These are phyloP conservation scores for Uropsilus gracilis DNA, from an alignment of 2,113 vertebrate species.

Conservation along the genomic window DNA sequence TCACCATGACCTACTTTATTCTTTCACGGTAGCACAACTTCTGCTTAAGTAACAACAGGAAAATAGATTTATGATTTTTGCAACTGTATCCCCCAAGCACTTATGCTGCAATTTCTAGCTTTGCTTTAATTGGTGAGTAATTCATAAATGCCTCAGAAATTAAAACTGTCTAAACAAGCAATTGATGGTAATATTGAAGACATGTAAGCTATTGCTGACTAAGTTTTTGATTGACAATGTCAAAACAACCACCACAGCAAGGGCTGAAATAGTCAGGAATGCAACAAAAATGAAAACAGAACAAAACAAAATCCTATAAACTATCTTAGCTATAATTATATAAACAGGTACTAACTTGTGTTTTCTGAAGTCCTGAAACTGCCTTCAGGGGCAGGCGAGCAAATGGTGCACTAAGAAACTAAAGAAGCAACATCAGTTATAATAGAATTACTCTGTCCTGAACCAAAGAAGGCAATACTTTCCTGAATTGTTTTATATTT, in stretches of 20 bases:
- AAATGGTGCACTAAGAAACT: background rate
- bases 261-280: background rate
- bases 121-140: conserved; percentile 52
- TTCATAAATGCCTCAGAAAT: conserved; percentile 44
- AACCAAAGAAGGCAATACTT: background rate
- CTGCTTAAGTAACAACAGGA: conserved; percentile 27
- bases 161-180: conserved; percentile 28
- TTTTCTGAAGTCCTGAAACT: conserved; percentile 62
- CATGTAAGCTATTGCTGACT: background rate
- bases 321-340: conserved; percentile 43
- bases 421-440: background rate
- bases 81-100: background rate
- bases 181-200: conserved; percentile 27
- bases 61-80: background rate
- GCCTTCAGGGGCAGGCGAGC: conserved; percentile 45
- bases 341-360: conserved; percentile 43
- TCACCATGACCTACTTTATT: background rate
- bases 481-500: conserved; percentile 34
- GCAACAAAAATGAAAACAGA: conserved; percentile 42
- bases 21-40: background rate
- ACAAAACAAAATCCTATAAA: background rate
- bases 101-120: conserved; percentile 39
- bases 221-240: background rate
- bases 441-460: conserved; percentile 23
- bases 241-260: conserved; percentile 18